Base-by-base conservation (phyloP, 2,888 invertebrate species). In the Glaucopsyche alexis region DNA sequence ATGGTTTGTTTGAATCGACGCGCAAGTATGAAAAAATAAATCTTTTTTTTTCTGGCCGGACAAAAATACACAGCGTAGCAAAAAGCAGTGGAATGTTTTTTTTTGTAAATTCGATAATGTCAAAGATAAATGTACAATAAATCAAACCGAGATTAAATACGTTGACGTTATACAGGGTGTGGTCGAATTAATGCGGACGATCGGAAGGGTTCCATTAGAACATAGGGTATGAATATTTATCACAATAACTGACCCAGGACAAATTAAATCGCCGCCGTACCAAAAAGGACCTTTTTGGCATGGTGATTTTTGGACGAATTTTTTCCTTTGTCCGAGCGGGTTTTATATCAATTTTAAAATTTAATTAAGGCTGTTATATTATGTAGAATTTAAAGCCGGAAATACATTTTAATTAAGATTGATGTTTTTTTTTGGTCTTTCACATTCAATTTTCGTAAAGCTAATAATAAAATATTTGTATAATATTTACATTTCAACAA, bases 211-310 rank as follows among this genome's bases (percentile, higher is more conserved):
- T 49, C 69, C 69, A 69, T 69, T 69, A 69, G 67, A 47, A 69
- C 69, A 19, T 47, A 49, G 45, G 69, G 69, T 69, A 45, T 69
- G 69, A 69, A 69, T 67, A 67, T 69, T 69, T 69, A 69, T 69
- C 29, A 47, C 47, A 66, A 60, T 60, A 60, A 60, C 13, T 60
- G 60, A 60, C 60, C 60, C 60, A 29, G 60, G 60, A 29, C 60
- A 60, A 38, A 60, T 60, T 60, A 60, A 60, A 60, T 14, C 60
- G 60, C 60, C 60, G 29, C 60, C 60, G 29, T 19, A 55, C 55
- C 60, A 7, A 60, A 60, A 60, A 60, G 29, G 14, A 13, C 47
- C 47, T 47, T 47, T 5, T 60, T 60, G 29, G 7, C 2, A 6
- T 19, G 19, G 55, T 19, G 42, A 42, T 42, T 60, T 60, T 29